Evolutionary conservation across 2,113 vertebrate genomes (phyloP), one percentile per base, ranked within the genome.

Genomic region (Pogona vitticeps): DNA sequence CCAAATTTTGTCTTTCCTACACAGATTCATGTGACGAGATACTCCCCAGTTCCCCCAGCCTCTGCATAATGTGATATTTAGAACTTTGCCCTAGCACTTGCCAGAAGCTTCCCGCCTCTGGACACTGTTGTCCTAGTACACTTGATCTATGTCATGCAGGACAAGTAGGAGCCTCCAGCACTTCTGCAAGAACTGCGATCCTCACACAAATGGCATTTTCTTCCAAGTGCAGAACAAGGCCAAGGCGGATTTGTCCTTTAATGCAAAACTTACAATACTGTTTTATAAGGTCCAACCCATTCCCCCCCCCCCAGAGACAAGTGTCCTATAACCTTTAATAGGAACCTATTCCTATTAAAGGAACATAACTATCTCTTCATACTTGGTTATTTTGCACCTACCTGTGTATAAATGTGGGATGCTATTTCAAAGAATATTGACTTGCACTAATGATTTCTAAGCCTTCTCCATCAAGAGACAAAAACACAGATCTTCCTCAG

Each of bases 241-340:
- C 31, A 42, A 17, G 46, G 72, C n/a, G 17, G n/a, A 33, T 81
- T 61, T 26, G 67, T 61, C 67, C 89, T 91, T 89, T 31, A 91
- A 90, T 90, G 73, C 46, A 84, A 90, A 93, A 81, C 80, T 86
- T 86, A 85, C 76, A n/a, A 80, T 0, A 40, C 28, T 46, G 0
- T 84, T 91, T 93, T 92, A 84, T 86, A 89, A 90, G 89, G 92
- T 88, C 40, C 68, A 87, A 82, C 26, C 85, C 86, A n/a, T n/a
- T n/a, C n/a, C n/a, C n/a, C n/a, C n/a, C n/a, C n/a, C n/a, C n/a
- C n/a, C n/a, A n/a, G n/a, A n/a, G n/a, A n/a, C n/a, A n/a, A n/a
- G n/a, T n/a, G n/a, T 94, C 94, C 92, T 94, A 94, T 93, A 92
- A 92, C 88, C 91, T 90, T 73, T 89, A 85, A 93, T 93, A 92